A percentile compares a stretch with the other conserved stretches of the same genome.
phyloP scores from a whole-genome alignment of 2,797 vertebrate species.

The Etheostoma perlongum region DNA sequence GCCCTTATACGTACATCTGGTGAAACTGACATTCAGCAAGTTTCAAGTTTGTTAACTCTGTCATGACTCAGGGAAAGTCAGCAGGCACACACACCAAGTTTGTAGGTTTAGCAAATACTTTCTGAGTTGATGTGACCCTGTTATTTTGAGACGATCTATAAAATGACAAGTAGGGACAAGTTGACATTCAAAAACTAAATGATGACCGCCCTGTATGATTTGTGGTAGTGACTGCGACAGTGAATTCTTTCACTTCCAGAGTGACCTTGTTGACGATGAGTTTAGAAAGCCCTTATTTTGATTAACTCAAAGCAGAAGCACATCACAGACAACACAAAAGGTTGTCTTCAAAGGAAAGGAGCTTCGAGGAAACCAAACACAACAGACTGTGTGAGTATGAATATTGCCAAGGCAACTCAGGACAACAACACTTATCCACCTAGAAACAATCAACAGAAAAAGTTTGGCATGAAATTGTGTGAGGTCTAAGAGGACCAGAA shows the following conservation, averaged over 20 bases:
- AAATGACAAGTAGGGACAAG: not conserved
- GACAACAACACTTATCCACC: slow-evolving; percentile 11
- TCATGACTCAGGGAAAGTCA: slow-evolving; percentile 52
- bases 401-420: slow-evolving; percentile 30
- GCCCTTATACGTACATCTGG: slow-evolving; percentile 46
- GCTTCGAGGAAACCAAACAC: slow-evolving; percentile 26
- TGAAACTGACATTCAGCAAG: slow-evolving; percentile 83
- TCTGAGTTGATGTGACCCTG: slow-evolving; percentile 10
- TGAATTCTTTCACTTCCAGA: not conserved
- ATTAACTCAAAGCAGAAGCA: slow-evolving; percentile 7
- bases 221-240: not conserved
- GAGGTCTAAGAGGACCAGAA: not conserved
- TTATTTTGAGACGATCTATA: slow-evolving; percentile 9
- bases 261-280: not conserved
- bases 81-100: slow-evolving; percentile 49
- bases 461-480: not conserved
- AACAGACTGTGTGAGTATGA: slow-evolving; percentile 6
- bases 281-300: slow-evolving; percentile 11
- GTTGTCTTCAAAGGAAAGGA: slow-evolving; percentile 10
- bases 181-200: slow-evolving; percentile 7
- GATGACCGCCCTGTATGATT: not conserved
- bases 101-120: slow-evolving; percentile 28
- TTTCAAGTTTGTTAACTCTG: slow-evolving; percentile 62
- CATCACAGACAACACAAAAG: slow-evolving; percentile 17
- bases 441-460: slow-evolving; percentile 20